Evolutionary conservation across 2,113 vertebrate species (phyloP).

Genomic region (mouse (Mus musculus)): GRCm39 chr14:87940001-87940500

Average conservation of each 20-base stretch:
- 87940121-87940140: neutral
- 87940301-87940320: neutral
- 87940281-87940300: neutral
- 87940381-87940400: neutral
- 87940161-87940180: neutral
- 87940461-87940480: neutral
- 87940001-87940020: constrained; percentile 24
- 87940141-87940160: neutral
- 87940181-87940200: neutral
- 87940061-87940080: neutral
- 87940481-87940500: constrained; percentile 21
- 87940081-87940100: neutral
- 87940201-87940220: neutral
- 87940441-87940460: neutral
- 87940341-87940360: neutral
- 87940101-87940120: neutral
- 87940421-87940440: neutral
- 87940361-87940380: neutral
- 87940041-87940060: constrained; percentile 48
- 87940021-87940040: neutral
- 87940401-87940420: neutral
- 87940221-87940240: neutral
- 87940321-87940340: neutral
- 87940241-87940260: neutral
- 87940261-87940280: neutral